Percentiles rank a stretch among this genome's conserved stretches.
Conservation (phyloP, 2,113 vertebrate genomes). For the Galeopterus variegatus region DNA sequence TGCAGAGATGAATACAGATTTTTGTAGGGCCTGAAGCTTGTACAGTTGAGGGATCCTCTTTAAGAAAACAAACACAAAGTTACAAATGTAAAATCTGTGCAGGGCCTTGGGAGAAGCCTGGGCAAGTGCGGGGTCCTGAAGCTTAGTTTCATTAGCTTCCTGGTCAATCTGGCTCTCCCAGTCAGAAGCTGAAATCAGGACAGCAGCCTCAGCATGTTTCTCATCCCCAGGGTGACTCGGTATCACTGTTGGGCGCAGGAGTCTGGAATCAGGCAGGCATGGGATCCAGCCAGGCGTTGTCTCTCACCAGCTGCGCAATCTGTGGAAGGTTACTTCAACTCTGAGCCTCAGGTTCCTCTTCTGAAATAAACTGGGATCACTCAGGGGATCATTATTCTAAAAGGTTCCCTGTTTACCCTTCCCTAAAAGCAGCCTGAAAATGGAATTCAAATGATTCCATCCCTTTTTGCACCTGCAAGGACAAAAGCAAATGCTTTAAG, state of each 20-base stretch:
- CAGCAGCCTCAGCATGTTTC: no score
- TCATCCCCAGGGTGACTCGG: neutral
- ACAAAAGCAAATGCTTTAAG: conserved; percentile 31
- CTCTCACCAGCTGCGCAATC: neutral
- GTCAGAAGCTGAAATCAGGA: neutral
- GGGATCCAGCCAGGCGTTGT: neutral
- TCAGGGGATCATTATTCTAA: rapidly evolving
- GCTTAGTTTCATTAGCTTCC: neutral
- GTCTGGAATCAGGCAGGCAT: rapidly evolving
- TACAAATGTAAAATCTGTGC: neutral
- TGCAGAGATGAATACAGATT: neutral
- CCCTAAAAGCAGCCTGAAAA: conserved; percentile 20
- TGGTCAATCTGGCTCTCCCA: no score
- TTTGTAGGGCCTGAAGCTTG: neutral
- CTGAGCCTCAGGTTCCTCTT: neutral
- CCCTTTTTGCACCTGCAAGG: conserved; percentile 16
- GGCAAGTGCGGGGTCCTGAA: neutral
- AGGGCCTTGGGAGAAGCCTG: neutral
- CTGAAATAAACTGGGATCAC: neutral
- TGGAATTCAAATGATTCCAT: neutral
- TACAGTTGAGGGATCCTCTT: neutral
- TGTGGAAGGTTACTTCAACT: neutral
- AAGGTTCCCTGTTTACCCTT: neutral
- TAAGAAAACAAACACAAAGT: neutral
- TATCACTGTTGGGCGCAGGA: rapidly evolving